These are phyloP conservation scores for Acrocephalus kingi DNA, from an alignment of 2,113 vertebrate species.

Conservation along the genomic window DNA sequence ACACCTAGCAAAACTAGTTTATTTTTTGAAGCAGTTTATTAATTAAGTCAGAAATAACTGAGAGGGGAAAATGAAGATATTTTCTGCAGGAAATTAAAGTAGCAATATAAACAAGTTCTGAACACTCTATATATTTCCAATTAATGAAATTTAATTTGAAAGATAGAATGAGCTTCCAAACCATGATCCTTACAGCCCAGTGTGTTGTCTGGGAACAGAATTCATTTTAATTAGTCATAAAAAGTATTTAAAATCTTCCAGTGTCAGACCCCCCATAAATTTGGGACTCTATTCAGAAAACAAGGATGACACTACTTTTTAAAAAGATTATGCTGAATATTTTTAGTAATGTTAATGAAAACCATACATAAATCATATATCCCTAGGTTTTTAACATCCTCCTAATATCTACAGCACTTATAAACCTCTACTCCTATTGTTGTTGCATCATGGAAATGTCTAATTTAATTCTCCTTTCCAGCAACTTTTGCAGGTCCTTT, in stretches of 20 bases:
- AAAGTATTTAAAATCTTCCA: not conserved
- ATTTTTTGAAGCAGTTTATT: conserved; percentile 1
- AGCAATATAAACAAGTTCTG: not conserved
- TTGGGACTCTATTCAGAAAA: not conserved
- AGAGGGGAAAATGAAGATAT: not conserved
- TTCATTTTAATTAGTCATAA: not conserved
- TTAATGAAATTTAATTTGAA: conserved; percentile 40
- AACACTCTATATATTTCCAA: conserved; percentile 31
- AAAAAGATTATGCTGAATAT: not conserved
- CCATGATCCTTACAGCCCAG: not conserved
- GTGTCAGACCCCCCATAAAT: not conserved
- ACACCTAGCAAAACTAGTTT: not conserved
- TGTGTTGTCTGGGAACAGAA: not conserved
- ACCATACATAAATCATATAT: not conserved
- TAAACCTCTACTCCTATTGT: not conserved
- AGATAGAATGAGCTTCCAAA: not conserved
- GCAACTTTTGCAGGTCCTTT: not conserved
- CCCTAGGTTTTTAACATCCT: not conserved
- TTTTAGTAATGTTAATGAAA: not conserved
- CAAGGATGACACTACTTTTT: not conserved
- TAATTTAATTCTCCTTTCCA: not conserved
- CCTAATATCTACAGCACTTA: not conserved
- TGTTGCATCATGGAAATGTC: not conserved
- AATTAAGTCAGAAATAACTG: conserved; percentile 33
- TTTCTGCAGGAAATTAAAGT: conserved; percentile 32